phyloP scores from a whole-genome alignment of 2,797 vertebrate species.

The Scolopax rusticola region DNA sequence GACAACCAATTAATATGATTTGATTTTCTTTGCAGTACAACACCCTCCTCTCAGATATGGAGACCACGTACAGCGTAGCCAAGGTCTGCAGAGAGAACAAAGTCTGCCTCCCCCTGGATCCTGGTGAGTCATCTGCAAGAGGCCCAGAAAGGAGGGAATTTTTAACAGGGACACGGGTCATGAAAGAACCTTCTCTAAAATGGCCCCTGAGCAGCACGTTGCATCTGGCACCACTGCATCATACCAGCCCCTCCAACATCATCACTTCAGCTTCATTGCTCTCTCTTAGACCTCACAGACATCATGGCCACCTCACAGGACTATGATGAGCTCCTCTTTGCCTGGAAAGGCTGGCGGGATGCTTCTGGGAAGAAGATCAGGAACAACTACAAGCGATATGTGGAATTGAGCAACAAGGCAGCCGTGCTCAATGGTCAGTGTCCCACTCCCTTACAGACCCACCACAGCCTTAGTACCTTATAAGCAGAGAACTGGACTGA shows the following conservation, averaged over 20 bases:
- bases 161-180: not conserved
- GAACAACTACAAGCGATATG: slow-evolving; percentile 86
- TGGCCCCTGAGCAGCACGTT: not conserved
- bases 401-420: slow-evolving; percentile 92
- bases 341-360: slow-evolving; percentile 94
- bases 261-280: not conserved
- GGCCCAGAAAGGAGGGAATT: not conserved
- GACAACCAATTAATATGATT: not conserved
- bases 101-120: slow-evolving; percentile 88
- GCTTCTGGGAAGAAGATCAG: slow-evolving; percentile 88
- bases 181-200: not conserved
- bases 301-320: slow-evolving; percentile 90
- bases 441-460: not conserved
- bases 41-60: slow-evolving; percentile 91
- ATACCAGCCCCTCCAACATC: not conserved
- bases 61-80: slow-evolving; percentile 92
- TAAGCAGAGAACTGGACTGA: not conserved
- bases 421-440: slow-evolving; percentile 90
- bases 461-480: not conserved
- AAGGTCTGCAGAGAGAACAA: slow-evolving; percentile 83
- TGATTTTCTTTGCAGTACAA: slow-evolving; percentile 85
- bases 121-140: slow-evolving; percentile 74
- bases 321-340: slow-evolving; percentile 90
- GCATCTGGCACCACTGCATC: not conserved
- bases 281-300: slow-evolving; percentile 87